Evolutionary conservation across 2,113 vertebrate species (phyloP).

Genomic region (Ctenodactylus gundi): DNA sequence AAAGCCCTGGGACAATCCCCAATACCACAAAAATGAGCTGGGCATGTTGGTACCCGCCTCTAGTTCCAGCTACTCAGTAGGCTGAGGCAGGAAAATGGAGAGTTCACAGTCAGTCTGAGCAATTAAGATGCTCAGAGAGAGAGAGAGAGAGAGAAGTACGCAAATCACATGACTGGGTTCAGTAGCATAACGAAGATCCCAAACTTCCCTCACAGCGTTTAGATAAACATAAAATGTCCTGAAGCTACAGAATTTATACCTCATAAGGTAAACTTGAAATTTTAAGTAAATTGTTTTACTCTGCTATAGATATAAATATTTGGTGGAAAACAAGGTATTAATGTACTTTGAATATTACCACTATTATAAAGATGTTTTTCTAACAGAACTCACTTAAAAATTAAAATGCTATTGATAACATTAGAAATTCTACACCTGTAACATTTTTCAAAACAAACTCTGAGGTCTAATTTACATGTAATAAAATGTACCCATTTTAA

Average conservation of each 20-base stretch:
- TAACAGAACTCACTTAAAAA: neutral
- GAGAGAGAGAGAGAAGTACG: no score
- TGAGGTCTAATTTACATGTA: neutral
- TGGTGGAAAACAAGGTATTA: neutral
- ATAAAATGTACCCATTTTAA: conserved; percentile 6
- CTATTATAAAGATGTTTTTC: neutral
- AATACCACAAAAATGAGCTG: no score
- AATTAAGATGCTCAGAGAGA: no score
- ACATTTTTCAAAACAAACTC: neutral
- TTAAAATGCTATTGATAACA: neutral
- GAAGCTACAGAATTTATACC: neutral
- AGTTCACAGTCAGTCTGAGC: no score
- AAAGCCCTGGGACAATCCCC: no score
- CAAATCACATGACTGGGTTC: neutral
- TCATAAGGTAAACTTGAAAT: neutral
- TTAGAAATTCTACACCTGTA: neutral
- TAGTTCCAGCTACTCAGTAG: no score
- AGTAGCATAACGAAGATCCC: neutral
- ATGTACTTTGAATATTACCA: neutral
- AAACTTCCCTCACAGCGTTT: neutral
- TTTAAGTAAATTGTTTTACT: neutral
- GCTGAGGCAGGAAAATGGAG: no score
- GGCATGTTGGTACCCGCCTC: no score
- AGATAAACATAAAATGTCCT: neutral
- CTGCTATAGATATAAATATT: neutral